Percentiles rank a stretch among this genome's conserved stretches.
Evolutionary conservation across 1,140 invertebrate genomes (phyloP).

Genomic region (Drosophila willistoni): DNA sequence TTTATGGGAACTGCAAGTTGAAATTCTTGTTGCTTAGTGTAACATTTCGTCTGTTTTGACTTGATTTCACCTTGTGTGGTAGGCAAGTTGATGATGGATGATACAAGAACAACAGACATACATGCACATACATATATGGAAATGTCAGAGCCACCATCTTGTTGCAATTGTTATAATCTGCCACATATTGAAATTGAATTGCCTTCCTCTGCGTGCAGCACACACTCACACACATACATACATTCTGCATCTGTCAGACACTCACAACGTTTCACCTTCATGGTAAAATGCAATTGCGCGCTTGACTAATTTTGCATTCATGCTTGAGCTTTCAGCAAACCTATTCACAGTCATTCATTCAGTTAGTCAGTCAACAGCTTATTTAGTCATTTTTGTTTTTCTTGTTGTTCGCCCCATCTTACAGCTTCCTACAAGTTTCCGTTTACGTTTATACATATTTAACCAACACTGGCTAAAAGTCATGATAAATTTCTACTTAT

Average conservation of each 20-base stretch:
- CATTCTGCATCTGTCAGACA: not conserved
- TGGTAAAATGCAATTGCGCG: conserved; percentile 59
- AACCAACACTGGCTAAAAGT: conserved; percentile 21
- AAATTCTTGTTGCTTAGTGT: conserved; percentile 8
- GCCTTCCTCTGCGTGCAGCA: conserved; percentile 18
- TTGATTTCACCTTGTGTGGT: conserved; percentile 16
- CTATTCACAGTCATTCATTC: conserved; percentile 10
- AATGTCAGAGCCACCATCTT: conserved; percentile 19
- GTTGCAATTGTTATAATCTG: conserved; percentile 57
- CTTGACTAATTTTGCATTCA: conserved; percentile 64
- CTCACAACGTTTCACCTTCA: conserved; percentile 49
- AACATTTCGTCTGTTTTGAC: conserved; percentile 6
- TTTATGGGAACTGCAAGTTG: no score
- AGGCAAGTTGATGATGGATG: not conserved
- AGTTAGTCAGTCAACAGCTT: conserved; percentile 38
- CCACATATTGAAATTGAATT: conserved; percentile 63
- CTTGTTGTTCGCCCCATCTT: conserved; percentile 24
- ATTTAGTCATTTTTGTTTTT: conserved; percentile 23
- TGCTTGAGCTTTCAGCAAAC: conserved; percentile 41
- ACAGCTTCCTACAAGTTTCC: conserved; percentile 59
- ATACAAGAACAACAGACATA: conserved; percentile 19
- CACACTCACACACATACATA: conserved; percentile 25
- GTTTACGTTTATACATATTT: conserved; percentile 34
- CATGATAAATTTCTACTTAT: conserved; percentile 53
- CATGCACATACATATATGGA: not conserved